Evolutionary conservation across 2,888 invertebrate genomes (phyloP).

Genomic region (Pantelozetes paolii): DNA sequence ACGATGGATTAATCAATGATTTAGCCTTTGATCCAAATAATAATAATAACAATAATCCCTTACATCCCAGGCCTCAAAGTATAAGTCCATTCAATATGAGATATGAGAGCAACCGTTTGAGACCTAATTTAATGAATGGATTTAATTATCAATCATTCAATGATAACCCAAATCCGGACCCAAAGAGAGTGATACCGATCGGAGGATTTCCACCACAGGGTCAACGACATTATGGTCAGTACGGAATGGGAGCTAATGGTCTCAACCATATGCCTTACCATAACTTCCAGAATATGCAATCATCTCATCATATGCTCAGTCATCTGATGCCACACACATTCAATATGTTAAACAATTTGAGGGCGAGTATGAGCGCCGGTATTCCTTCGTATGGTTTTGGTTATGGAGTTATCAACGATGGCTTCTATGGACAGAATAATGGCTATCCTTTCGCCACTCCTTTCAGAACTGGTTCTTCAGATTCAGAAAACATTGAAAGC

Average conservation of each 20-base stretch:
- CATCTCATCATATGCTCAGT: conserved; percentile 12
- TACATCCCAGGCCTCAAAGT: background rate
- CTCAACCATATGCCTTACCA: background rate
- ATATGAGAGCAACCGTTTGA: conserved; percentile 2
- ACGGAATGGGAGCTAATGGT: background rate
- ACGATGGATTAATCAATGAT: conserved; percentile 12
- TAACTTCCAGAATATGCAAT: background rate
- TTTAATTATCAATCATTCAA: background rate
- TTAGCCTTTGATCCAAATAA: background rate
- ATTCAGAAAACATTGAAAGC: background rate
- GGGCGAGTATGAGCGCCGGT: background rate
- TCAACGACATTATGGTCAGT: background rate
- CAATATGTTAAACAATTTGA: conserved; percentile 14
- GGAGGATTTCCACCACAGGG: conserved; percentile 16
- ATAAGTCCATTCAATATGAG: background rate
- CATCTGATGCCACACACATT: conserved; percentile 24
- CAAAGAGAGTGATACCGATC: conserved; percentile 18
- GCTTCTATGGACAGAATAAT: background rate
- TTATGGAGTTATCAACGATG: background rate
- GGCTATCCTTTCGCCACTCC: background rate
- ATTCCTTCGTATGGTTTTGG: conserved; percentile 32
- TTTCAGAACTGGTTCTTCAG: conserved; percentile 7
- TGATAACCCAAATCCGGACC: background rate
- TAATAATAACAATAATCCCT: background rate
- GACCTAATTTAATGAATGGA: background rate